A percentile compares a stretch with the other conserved stretches of the same genome.
Conservation (phyloP, 2,797 vertebrate genomes). For the Lycodopsis pacificus region DNA sequence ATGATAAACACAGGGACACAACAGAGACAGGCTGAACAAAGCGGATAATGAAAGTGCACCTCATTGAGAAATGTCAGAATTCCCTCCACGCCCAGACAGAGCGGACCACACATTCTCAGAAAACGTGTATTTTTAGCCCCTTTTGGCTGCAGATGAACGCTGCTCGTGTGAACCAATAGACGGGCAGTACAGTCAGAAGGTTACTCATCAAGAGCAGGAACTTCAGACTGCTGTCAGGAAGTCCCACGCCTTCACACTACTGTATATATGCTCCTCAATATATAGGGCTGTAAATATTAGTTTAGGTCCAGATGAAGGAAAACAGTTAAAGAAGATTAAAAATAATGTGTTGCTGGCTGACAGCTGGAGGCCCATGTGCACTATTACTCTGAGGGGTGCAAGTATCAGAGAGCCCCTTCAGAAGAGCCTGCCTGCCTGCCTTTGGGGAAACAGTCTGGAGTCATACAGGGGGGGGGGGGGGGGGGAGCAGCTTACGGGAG, state of each 20-base stretch:
- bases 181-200: slow-evolving; percentile 51
- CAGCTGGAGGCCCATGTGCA: slow-evolving; percentile 70
- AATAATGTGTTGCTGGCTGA: slow-evolving; percentile 33
- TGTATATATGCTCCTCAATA: not conserved
- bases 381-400: slow-evolving; percentile 71
- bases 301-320: not conserved
- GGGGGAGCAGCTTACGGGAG: slow-evolving; percentile 43
- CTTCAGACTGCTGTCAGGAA: slow-evolving; percentile 32
- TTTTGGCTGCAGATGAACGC: slow-evolving; percentile 27
- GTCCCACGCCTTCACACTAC: not conserved
- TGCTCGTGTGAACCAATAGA: slow-evolving; percentile 46
- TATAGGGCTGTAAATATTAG: slow-evolving; percentile 5
- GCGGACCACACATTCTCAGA: slow-evolving; percentile 57
- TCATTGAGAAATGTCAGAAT: slow-evolving; percentile 20
- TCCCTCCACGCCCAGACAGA: slow-evolving; percentile 23
- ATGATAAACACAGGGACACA: slow-evolving; percentile 41
- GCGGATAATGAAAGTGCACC: not conserved
- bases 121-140: slow-evolving; percentile 69
- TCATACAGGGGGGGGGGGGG: slow-evolving; percentile 44
- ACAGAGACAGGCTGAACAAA: slow-evolving; percentile 56
- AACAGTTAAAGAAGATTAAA: slow-evolving; percentile 4
- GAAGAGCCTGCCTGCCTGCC: slow-evolving; percentile 56
- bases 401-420: slow-evolving; percentile 75
- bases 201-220: slow-evolving; percentile 68
- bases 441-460: slow-evolving; percentile 53